Evolutionary conservation across 2,888 invertebrate species (phyloP).

Genomic region (Schizotus pectinicornis): DNA sequence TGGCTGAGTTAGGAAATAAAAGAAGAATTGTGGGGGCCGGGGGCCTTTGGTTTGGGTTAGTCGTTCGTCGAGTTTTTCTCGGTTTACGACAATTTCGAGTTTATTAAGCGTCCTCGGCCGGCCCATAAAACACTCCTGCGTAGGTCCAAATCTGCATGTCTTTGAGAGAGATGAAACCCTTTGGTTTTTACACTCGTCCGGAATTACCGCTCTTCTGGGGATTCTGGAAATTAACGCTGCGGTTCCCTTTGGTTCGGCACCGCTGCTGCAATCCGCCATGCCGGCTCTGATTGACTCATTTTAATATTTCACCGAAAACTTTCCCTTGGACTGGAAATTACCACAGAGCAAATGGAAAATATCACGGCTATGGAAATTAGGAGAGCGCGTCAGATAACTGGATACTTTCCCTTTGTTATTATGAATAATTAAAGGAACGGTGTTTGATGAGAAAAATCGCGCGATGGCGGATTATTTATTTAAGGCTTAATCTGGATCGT

Average conservation of each 20-base stretch:
- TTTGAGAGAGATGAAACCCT: conserved; percentile 46
- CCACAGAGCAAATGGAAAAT: conserved; percentile 18
- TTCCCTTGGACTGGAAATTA: conserved; percentile 18
- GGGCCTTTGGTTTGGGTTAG: too few species aligned
- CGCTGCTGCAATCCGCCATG: conserved; percentile 19
- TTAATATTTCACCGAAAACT: conserved; percentile 25
- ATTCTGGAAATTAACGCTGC: conserved; percentile 27
- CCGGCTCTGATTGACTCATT: conserved; percentile 29
- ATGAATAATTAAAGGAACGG: conserved; percentile 9
- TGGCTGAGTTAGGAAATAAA: too few species aligned
- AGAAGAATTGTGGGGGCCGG: too few species aligned
- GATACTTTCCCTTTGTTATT: conserved; percentile 3
- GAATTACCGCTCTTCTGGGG: conserved; percentile 50
- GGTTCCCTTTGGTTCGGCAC: conserved; percentile 20
- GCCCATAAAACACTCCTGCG: conserved; percentile 12
- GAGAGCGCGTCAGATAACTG: background rate
- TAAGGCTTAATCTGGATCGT: too few species aligned
- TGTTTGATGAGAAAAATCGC: too few species aligned
- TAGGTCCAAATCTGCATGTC: conserved; percentile 46
- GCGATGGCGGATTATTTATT: too few species aligned
- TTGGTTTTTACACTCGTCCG: conserved; percentile 46
- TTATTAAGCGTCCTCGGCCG: too few species aligned
- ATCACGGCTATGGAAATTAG: conserved; percentile 12
- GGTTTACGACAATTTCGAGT: too few species aligned
- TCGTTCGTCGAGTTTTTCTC: too few species aligned